Base-by-base conservation (phyloP, 2,888 invertebrate genomes). In the Rhopalosiphum nymphaeae region DNA sequence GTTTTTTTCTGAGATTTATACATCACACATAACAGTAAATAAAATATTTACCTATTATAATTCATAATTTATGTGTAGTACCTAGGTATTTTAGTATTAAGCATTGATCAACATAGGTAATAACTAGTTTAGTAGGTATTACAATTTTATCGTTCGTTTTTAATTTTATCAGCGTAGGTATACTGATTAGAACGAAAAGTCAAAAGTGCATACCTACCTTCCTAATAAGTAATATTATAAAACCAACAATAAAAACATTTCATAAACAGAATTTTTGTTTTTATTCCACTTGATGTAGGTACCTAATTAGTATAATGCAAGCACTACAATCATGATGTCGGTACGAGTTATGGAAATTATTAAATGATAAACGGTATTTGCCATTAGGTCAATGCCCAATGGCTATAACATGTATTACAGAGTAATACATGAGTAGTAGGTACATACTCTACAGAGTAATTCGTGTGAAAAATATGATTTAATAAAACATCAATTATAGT, bases 131-230 rank as follows among this genome's bases (percentile, higher is more conserved):
- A n/a, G n/a, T n/a, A 36, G n/a, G 21, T 36, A 78, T 16, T 78
- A 78, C 36, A 36, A 36, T 36, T 78, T 5, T 78, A 78, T 78
- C 36, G 78, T 78, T 78, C 1, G 36, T 78, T 78, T 36, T 78
- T 7, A 36, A 36, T 78, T 78, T 78, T 21, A 78, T 78, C 78
- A 42, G 78, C 7, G 3, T 42, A 36, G 21, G 53, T 16, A 61
- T n/a, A 78, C 78, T 78, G 36, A 78, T 78, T 78, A 78, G 36
- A 78, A 42, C 21, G 78, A 78, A 78, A 78, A 78, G 78, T 78
- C 78, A 78, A 78, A 78, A 36, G 78, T 78, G 36, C 36, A 36
- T 57, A 49, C 11, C 11, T 49, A 53, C 49, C 3, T 3, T 21
- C 16, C 21, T 53, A 53, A 53, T 53, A 53, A 53, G 53, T 21